phyloP scores from a whole-genome alignment of 2,797 vertebrate species.

The Thunnus albacares region DNA sequence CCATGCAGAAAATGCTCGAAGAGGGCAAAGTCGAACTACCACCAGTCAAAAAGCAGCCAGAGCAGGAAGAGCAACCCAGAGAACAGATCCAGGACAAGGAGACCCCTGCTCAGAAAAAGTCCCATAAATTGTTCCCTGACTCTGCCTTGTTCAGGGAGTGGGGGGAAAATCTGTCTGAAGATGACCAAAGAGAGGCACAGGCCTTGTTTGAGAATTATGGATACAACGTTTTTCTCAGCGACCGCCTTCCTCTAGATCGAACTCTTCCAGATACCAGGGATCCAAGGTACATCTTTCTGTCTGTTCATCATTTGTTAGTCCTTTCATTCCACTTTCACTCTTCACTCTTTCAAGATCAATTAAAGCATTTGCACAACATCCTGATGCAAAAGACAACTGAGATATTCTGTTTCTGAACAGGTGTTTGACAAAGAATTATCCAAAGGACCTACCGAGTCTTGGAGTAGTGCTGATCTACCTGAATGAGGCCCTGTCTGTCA shows the following conservation, averaged over 20 bases:
- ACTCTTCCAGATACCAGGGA: constrained; percentile 87
- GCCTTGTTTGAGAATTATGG: constrained; percentile 92
- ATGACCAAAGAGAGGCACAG: constrained; percentile 88
- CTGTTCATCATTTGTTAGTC: rapidly evolving
- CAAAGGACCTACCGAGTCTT: constrained; percentile 82
- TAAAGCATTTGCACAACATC: not conserved
- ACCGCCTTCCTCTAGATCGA: constrained; percentile 90
- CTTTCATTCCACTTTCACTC: not conserved
- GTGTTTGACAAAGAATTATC: constrained; percentile 82
- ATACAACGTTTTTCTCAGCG: constrained; percentile 95
- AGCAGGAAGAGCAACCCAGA: not conserved
- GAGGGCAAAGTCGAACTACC: constrained; percentile 22
- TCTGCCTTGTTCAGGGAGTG: constrained; percentile 88
- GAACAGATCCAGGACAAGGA: constrained; percentile 1
- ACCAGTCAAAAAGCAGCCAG: not conserved
- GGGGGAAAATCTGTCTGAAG: constrained; percentile 90
- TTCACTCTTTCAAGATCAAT: not conserved
- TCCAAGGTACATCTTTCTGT: constrained; percentile 56
- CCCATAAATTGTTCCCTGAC: constrained; percentile 54
- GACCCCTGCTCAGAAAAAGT: not conserved
- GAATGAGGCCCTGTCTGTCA: constrained; percentile 86
- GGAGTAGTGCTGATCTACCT: constrained; percentile 87
- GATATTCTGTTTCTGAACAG: constrained; percentile 62
- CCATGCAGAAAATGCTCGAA: constrained; percentile 55
- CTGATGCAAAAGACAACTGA: too few relatives aligned